phyloP scores from a whole-genome alignment of 1,140 invertebrate species.

The Oryctes rhinoceros region DNA sequence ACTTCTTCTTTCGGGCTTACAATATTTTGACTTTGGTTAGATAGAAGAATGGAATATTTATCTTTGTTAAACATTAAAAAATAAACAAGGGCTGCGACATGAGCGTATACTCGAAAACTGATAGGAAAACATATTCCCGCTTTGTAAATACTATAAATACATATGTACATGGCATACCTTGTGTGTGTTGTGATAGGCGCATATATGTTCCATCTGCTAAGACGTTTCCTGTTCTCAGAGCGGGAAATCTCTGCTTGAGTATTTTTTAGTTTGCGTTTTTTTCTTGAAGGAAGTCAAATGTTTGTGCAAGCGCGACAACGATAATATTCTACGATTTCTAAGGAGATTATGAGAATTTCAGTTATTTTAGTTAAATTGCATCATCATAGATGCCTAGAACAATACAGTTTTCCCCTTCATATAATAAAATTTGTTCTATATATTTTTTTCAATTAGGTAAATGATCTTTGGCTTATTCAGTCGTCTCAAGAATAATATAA shows the following conservation, averaged over 20 bases:
- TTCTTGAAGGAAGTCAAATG: too few relatives aligned
- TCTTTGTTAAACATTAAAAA: neutral
- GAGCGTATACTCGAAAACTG: neutral
- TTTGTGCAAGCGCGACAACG: too few relatives aligned
- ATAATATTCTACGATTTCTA: too few relatives aligned
- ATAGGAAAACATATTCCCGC: neutral
- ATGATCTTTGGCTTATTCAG: too few relatives aligned
- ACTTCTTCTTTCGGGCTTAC: too few relatives aligned
- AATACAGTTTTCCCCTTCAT: too few relatives aligned
- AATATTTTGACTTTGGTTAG: neutral
- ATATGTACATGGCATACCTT: neutral
- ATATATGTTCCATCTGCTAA: neutral
- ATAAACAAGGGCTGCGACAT: neutral
- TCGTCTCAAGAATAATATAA: too few relatives aligned
- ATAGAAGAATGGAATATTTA: neutral
- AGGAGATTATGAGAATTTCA: too few relatives aligned
- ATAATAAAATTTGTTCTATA: too few relatives aligned
- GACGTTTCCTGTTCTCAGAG: neutral
- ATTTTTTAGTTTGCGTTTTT: neutral
- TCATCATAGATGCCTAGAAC: too few relatives aligned
- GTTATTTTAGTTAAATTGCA: too few relatives aligned
- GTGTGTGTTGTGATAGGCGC: neutral
- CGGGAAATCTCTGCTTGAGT: neutral
- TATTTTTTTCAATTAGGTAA: too few relatives aligned
- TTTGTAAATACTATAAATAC: neutral